Percentiles rank a stretch among this genome's conserved stretches.
phyloP scores from a whole-genome alignment of 2,113 vertebrate genomes.

The Pelodiscus sinensis region DNA sequence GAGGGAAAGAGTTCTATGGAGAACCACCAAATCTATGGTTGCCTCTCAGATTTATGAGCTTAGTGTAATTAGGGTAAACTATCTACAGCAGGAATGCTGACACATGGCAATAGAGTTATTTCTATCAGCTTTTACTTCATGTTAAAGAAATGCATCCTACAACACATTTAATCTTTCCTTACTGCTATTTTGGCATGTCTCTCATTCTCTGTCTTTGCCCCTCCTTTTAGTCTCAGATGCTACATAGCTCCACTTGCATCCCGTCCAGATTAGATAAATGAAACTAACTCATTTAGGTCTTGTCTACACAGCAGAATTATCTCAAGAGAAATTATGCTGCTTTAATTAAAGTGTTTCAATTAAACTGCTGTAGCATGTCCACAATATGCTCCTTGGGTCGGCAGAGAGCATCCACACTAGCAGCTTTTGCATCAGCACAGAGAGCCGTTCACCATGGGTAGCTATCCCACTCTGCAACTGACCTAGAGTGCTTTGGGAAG shows the following conservation, averaged over 20 bases:
- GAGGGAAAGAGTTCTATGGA: conserved; percentile 1
- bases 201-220: background rate
- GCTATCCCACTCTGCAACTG: too few relatives aligned
- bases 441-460: too few relatives aligned
- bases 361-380: too few relatives aligned
- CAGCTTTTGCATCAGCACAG: too few relatives aligned
- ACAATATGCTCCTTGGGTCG: too few relatives aligned
- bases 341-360: too few relatives aligned
- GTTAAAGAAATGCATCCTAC: background rate
- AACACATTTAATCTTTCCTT: background rate
- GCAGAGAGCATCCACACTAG: too few relatives aligned
- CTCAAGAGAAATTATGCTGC: too few relatives aligned
- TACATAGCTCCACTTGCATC: background rate
- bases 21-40: background rate
- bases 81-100: background rate
- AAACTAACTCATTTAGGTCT: background rate
- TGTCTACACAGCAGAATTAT: too few relatives aligned
- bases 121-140: background rate
- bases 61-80: background rate
- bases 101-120: background rate
- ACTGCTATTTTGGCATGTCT: background rate
- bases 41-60: background rate
- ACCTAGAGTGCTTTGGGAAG: too few relatives aligned
- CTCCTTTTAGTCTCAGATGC: background rate
- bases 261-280: background rate